These are phyloP conservation scores for Kryptolebias marmoratus DNA, from an alignment of 2,113 vertebrate genomes.

Conservation along the genomic window DNA sequence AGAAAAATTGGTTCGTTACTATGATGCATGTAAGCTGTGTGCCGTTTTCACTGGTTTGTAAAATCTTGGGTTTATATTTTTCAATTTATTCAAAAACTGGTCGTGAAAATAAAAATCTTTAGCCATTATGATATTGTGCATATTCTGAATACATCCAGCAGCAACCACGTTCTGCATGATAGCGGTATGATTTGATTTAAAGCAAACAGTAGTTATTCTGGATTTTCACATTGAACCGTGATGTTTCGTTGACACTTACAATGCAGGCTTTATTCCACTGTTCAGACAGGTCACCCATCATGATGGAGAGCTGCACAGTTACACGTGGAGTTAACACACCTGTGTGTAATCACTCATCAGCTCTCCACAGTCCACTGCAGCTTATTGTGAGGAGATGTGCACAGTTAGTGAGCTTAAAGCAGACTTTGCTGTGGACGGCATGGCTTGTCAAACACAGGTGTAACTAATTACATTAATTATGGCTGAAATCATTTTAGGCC, in stretches of 20 bases:
- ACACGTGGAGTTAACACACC: slow-evolving; percentile 5
- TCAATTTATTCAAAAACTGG: slow-evolving; percentile 48
- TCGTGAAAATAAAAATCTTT: neutral
- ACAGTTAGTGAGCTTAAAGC: neutral
- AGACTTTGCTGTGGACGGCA: slow-evolving; percentile 1
- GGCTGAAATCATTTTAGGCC: slow-evolving; percentile 5
- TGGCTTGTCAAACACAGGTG: slow-evolving; percentile 35
- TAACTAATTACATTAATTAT: slow-evolving; percentile 50
- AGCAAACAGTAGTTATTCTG: neutral
- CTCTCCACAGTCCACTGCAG: slow-evolving; percentile 1
- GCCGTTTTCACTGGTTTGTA: slow-evolving; percentile 11
- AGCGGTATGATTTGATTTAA: slow-evolving; percentile 16
- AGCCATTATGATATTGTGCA: slow-evolving; percentile 42
- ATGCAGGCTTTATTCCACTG: too few species aligned
- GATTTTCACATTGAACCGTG: too few species aligned
- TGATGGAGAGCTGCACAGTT: too few species aligned
- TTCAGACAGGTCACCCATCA: neutral
- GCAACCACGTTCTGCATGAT: too few species aligned
- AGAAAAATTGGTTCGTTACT: too few species aligned
- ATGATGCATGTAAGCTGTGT: too few species aligned
- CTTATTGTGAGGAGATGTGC: neutral
- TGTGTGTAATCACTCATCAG: slow-evolving; percentile 32
- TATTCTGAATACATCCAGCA: too few species aligned
- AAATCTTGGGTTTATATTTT: slow-evolving; percentile 24
- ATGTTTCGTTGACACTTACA: too few species aligned